Evolutionary conservation across 1,140 invertebrate genomes (phyloP).

Genomic region (Leptinotarsa lineolata): DNA sequence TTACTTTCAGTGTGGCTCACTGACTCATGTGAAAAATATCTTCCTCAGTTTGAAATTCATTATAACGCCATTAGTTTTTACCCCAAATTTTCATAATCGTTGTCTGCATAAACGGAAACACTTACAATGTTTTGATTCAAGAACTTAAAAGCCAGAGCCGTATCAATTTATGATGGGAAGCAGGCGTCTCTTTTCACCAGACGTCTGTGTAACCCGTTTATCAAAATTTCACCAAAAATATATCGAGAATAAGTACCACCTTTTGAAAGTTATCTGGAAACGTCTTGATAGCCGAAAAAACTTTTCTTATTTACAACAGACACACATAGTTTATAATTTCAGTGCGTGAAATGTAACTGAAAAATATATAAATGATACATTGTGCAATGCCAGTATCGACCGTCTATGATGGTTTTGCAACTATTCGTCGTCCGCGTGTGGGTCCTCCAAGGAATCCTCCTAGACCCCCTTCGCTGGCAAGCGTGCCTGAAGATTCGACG

Average conservation of each 20-base stretch:
- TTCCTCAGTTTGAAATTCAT: too few species aligned
- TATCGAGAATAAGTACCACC: neutral
- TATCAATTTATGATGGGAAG: neutral
- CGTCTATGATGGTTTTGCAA: slow-evolving; percentile 81
- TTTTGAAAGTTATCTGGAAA: neutral
- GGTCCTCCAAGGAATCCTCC: slow-evolving; percentile 56
- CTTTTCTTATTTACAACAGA: too few species aligned
- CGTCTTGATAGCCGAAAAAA: neutral
- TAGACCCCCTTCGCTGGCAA: slow-evolving; percentile 48
- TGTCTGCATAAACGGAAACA: neutral
- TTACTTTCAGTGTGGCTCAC: too few species aligned
- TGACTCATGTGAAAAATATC: too few species aligned
- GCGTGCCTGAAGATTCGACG: slow-evolving; percentile 52
- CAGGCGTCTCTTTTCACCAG: too few species aligned
- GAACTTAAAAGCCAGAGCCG: neutral
- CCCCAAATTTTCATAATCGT: neutral
- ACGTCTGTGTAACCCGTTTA: neutral
- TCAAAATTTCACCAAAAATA: neutral
- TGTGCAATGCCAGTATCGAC: slow-evolving; percentile 59
- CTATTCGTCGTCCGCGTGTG: slow-evolving; percentile 68
- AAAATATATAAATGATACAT: neutral
- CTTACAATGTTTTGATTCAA: neutral
- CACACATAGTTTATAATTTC: neutral
- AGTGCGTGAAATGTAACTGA: neutral
- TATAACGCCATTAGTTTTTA: too few species aligned